These are phyloP conservation scores for Ariolimax columbianus DNA, from an alignment of 2,888 invertebrate species.

Conservation along the genomic window DNA sequence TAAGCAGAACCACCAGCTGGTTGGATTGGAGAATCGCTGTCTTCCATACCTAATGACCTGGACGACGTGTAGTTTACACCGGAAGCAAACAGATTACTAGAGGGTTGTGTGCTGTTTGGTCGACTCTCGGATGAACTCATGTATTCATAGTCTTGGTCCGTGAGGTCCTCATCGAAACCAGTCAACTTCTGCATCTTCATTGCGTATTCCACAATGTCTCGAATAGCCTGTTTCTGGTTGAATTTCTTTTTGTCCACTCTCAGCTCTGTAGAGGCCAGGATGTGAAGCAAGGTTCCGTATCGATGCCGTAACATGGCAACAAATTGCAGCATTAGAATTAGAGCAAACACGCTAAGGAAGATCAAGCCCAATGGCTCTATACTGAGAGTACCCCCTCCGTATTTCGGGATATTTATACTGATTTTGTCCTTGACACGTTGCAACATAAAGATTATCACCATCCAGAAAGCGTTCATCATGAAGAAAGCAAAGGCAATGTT, in stretches of 20 bases:
- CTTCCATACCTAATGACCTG: conserved; percentile 49
- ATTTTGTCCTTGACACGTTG: conserved; percentile 84
- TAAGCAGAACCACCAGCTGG: conserved; percentile 53
- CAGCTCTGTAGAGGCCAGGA: conserved; percentile 90
- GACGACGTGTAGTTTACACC: conserved; percentile 43
- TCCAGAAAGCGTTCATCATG: conserved; percentile 99
- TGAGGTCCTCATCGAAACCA: conserved; percentile 62
- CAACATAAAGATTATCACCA: conserved; percentile 97
- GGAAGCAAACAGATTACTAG: conserved; percentile 43
- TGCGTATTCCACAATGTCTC: conserved; percentile 61
- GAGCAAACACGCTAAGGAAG: conserved; percentile 97
- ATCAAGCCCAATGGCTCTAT: conserved; percentile 86
- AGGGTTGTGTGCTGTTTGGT: conserved; percentile 41
- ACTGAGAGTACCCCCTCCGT: conserved; percentile 60
- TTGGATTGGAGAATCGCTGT: conserved; percentile 53
- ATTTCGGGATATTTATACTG: conserved; percentile 67
- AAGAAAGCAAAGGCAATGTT: conserved; percentile 84
- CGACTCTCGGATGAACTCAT: conserved; percentile 57
- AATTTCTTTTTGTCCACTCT: conserved; percentile 65
- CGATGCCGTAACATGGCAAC: conserved; percentile 98
- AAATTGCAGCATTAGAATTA: conserved; percentile 97
- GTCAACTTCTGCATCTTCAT: conserved; percentile 62
- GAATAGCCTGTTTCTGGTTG: conserved; percentile 64
- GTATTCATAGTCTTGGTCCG: conserved; percentile 61
- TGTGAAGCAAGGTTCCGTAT: conserved; percentile 97